Base-by-base conservation (phyloP, 1,140 invertebrate genomes). In the Drosophila nikananu region DNA sequence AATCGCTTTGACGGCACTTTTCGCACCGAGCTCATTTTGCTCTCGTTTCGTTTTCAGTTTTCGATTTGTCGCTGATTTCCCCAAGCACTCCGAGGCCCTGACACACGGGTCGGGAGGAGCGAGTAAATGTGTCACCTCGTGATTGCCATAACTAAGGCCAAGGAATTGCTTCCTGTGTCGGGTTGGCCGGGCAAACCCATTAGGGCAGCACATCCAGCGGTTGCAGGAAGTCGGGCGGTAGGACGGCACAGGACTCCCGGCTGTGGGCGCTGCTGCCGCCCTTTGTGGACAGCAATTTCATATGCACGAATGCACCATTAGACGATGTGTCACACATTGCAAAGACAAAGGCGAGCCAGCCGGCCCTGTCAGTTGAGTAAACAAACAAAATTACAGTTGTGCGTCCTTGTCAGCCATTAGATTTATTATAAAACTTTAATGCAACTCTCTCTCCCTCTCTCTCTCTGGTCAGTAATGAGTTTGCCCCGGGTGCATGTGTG, bases 31-130 rank as follows among this genome's bases (percentile, higher is more conserved):
- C 75, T 86, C 64, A 87, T 87, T 87, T 82, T 75, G 42, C 49
- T 76, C 49, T 57, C 37, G 32, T 44, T 66, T 62, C n/a, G 27
- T 57, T 62, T 74, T 76, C 66, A 66, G 63, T 83, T 80, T 83
- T 81, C 77, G 81, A 81, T 84, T 87, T 87, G 52, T 49, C 73
- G 70, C 68, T 87, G 84, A 89, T 87, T 89, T 87, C 84, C 81
- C 81, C 79, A 87, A 89, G 86, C 84, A 84, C 84, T 77, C 70
- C 62, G 39, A 70, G 63, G 63, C 49, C 58, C 52, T 63, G 58
- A 58, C 59, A 51, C 27, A 4, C n/a, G 52, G 37, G 30, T 42
- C 17, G 19, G 35, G 51, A 17, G 32, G 27, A 32, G 62, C 37
- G 48, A 30, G 54, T 55, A 57, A 59, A 49, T 81, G 63, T 80